Percentiles rank a stretch among this genome's conserved stretches.
phyloP scores from a whole-genome alignment of 2,888 invertebrate species.

The Lepas anatifera region DNA sequence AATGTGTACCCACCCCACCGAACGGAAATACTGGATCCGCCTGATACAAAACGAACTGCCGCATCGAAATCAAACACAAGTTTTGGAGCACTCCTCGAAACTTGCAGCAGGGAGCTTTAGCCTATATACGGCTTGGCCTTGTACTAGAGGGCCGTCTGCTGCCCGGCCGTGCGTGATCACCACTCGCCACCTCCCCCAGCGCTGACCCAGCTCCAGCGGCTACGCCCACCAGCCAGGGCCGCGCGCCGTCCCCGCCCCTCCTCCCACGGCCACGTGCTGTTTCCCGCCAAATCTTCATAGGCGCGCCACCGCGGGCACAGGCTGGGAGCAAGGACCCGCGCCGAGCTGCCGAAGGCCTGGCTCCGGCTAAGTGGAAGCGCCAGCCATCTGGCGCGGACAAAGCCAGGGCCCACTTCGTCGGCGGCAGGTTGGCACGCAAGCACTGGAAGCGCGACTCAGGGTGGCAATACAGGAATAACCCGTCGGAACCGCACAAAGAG shows the following conservation, averaged over 20 bases:
- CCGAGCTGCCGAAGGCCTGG: neutral
- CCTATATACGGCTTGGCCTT: too few relatives aligned
- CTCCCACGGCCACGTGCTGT: neutral
- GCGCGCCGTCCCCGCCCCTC: neutral
- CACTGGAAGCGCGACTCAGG: neutral
- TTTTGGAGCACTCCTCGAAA: too few relatives aligned
- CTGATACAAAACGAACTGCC: too few relatives aligned
- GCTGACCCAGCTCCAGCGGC: too few relatives aligned
- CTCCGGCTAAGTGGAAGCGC: neutral
- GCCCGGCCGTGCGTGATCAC: too few relatives aligned
- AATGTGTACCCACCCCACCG: too few relatives aligned
- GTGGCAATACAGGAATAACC: neutral
- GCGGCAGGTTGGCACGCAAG: neutral
- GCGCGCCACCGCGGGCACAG: neutral
- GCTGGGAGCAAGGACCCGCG: neutral
- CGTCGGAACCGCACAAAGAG: neutral
- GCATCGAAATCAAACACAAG: too few relatives aligned
- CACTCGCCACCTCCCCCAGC: too few relatives aligned
- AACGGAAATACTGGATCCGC: too few relatives aligned
- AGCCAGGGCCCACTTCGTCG: neutral
- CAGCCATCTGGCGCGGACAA: neutral
- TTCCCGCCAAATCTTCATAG: neutral
- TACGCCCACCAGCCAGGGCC: neutral
- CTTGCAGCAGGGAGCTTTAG: too few relatives aligned
- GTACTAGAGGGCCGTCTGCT: too few relatives aligned